Base-by-base conservation (phyloP, 2,888 invertebrate species). In the Morpho deidamia region DNA sequence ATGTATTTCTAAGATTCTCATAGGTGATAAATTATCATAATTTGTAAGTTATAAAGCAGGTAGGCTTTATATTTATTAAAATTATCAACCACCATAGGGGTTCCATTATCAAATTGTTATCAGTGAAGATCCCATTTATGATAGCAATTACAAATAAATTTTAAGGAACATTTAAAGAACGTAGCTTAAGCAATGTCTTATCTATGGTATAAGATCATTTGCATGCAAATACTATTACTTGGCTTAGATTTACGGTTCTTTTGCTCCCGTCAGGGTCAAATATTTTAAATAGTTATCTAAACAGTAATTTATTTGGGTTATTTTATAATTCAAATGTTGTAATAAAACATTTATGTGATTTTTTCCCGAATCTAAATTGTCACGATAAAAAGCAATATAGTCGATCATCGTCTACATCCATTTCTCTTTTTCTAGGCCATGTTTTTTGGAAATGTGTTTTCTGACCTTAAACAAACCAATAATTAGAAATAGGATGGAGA, bases 221-320 rank as follows among this genome's bases (percentile, higher is more conserved):
- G 68, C 70, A 78, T 78, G 72, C 71, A 70, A 78, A 76, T 74
- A 69, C 68, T 70, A 64, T 70, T 67, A 70, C 62, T 61, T 60
- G 64, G 68, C 67, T 61, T 59, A 63, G 67, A 50, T 43, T 63
- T 68, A 62, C 66, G 55, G 62, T 47, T 64, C 62, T 64, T 68
- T 50, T 50, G 50, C 50, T 50, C 64, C 61, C 61, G 66, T 67
- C 60, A 69, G 50, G 58, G 55, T 60, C 58, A 60, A 60, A 60
- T 44, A 56, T 54, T 55, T 59, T 50, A 56, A 58, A 56, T 53
- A 39, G 57, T 59, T 58, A 62, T 62, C 58, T 62, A 50, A 59
- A 54, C 40, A 50, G 32, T 11, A 50, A 42, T 34, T 35, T 49
- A 35, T 49, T 49, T 42, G 39, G 40, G 48, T 40, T 48, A 33